Base-by-base conservation (phyloP, 1,140 invertebrate genomes). In the Anthonomus grandis region DNA sequence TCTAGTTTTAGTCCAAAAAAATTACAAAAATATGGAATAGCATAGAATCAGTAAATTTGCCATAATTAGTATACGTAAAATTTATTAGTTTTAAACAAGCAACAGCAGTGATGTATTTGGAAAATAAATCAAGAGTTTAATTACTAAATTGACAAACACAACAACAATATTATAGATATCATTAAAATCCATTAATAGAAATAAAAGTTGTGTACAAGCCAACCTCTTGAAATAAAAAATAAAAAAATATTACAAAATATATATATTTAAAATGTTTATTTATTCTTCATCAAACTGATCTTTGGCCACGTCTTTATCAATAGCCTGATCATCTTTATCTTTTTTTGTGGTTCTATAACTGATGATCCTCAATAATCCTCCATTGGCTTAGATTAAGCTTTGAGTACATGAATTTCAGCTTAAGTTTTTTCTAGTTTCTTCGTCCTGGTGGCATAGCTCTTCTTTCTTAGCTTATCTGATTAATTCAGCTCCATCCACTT, bases 401-500 rank as follows among this genome's bases (percentile, higher is more conserved):
- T 54, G 22, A 53, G 37, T 19, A 54, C 53, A 24, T 63, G 57
- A 18, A 60, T 13, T 47, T 63, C 62, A 23, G 62, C 60, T 52
- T 62, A 52, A 17, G 57, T 53, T 17, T 49, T 52, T 44, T 64
- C 63, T 24, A 59, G 21, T 37, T 62, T 63, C 57, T 37, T 51
- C 51, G 57, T 65, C 54, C 25, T 59, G 47, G 4, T 23, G 46
- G 39, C 59, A 54, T 3, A 56, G 42, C 44, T 54, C 57, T 45
- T 56, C 62, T 22, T 36, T 24, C 61, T 65, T 62, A 41, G 56
- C 46, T 23, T 61, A 47, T 22, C 74, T 74, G 15, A 76, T 77
- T 21, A 77, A 73, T 59, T 79, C 77, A 9, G 73, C 53, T 38
- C 55, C 57, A 24, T 62, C 57, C 5, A 59, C 53, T 37, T 51